Percentiles rank a stretch among this genome's conserved stretches.
Conservation (phyloP, 2,797 vertebrate species). For the Paedocypris micromegethes region DNA sequence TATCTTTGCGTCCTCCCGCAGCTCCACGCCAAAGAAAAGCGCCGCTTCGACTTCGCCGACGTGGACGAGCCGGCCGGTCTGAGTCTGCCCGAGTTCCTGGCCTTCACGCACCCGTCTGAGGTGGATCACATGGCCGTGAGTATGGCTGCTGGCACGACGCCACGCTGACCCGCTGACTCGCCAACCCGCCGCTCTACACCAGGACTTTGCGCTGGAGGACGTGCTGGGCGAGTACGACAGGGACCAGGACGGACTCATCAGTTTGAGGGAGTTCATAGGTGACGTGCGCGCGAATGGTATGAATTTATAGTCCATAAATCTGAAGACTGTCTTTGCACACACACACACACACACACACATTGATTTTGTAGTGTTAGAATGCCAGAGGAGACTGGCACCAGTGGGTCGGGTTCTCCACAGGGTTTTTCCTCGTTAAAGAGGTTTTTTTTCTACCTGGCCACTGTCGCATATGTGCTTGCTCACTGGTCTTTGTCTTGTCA, state of each 20-base stretch:
- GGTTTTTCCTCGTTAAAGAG: no score
- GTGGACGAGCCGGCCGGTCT: slow-evolving; percentile 72
- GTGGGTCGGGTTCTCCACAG: no score
- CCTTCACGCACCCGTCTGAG: slow-evolving; percentile 93
- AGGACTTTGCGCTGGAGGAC: slow-evolving; percentile 91
- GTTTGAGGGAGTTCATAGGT: slow-evolving; percentile 88
- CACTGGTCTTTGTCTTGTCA: no score
- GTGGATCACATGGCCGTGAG: slow-evolving; percentile 92
- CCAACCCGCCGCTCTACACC: not conserved
- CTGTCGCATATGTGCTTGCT: no score
- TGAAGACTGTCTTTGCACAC: no score
- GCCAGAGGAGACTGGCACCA: no score
- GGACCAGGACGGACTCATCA: slow-evolving; percentile 85
- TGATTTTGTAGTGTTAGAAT: no score
- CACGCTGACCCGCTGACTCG: no score
- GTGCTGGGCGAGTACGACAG: slow-evolving; percentile 88
- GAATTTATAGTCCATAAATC: slow-evolving; percentile 23
- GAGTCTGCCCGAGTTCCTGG: slow-evolving; percentile 83
- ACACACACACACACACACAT: no score
- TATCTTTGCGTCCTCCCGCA: slow-evolving; percentile 53
- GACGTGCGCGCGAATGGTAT: slow-evolving; percentile 84
- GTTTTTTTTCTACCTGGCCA: no score
- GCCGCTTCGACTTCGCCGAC: slow-evolving; percentile 85
- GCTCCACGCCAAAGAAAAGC: slow-evolving; percentile 91
- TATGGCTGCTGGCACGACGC: not conserved